Evolutionary conservation across 2,888 invertebrate species (phyloP).

Genomic region (Julus scandinavius): DNA sequence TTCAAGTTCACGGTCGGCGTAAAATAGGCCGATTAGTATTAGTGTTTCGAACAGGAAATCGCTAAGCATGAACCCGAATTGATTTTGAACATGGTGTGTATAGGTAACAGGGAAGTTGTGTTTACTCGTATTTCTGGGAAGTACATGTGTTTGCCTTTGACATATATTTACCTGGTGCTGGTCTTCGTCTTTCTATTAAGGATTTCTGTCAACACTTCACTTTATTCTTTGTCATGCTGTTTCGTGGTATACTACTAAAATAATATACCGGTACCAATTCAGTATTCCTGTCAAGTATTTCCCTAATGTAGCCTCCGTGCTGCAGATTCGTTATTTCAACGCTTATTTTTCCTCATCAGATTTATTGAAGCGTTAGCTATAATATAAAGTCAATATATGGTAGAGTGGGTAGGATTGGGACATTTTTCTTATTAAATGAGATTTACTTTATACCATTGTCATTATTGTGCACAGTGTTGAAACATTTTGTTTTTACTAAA

Average conservation of each 20-base stretch:
- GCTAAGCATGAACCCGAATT: conserved; percentile 19
- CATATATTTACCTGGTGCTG: neutral
- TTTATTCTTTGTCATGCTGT: conserved; percentile 33
- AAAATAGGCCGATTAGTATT: neutral
- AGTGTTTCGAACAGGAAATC: conserved; percentile 33
- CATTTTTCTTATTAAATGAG: no score
- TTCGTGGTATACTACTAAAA: conserved; percentile 17
- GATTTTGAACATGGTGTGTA: neutral
- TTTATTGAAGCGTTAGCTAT: no score
- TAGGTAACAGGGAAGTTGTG: conserved; percentile 1
- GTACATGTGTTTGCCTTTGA: conserved; percentile 14
- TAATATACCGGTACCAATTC: conserved; percentile 26
- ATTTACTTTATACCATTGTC: no score
- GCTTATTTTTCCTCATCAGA: neutral
- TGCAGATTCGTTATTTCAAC: neutral
- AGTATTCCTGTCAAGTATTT: neutral
- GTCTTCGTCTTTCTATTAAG: neutral
- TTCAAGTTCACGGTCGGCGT: neutral
- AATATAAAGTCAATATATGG: no score
- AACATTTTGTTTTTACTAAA: no score
- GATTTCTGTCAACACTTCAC: conserved; percentile 25
- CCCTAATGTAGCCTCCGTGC: neutral
- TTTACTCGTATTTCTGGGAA: conserved; percentile 5
- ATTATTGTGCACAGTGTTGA: no score
- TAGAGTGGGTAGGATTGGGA: no score